Percentiles rank a stretch among this genome's conserved stretches.
These are phyloP conservation scores for Syrista parreyssii DNA, from an alignment of 2,888 invertebrate species.

Conservation along the genomic window DNA sequence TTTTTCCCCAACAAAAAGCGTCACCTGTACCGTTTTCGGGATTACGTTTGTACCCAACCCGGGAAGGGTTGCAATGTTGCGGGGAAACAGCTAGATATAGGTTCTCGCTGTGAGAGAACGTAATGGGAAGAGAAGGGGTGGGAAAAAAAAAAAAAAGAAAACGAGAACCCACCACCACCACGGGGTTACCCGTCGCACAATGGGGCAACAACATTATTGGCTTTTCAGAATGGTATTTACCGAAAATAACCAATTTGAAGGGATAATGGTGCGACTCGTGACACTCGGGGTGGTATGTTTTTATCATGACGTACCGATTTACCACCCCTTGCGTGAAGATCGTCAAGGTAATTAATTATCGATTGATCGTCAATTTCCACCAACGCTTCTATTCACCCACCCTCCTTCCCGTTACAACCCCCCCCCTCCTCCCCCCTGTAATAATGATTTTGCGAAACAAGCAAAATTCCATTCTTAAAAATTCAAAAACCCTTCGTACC, in stretches of 20 bases:
- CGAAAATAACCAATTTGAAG: constrained; percentile 65
- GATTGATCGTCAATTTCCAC: too few relatives aligned
- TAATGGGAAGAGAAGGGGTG: neutral
- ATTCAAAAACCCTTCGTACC: too few relatives aligned
- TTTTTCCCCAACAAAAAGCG: constrained; percentile 46
- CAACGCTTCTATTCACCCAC: too few relatives aligned
- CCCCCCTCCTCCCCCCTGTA: too few relatives aligned
- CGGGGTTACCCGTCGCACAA: constrained; percentile 48
- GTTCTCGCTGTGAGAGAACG: constrained; percentile 8
- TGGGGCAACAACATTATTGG: constrained; percentile 65
- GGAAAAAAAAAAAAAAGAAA: constrained; percentile 14
- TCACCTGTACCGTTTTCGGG: constrained; percentile 63
- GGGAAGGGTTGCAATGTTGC: constrained; percentile 10
- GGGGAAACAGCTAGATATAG: constrained; percentile 44
- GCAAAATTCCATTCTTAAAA: too few relatives aligned
- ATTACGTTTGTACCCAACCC: constrained; percentile 56
- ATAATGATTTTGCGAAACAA: too few relatives aligned
- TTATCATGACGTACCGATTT: too few relatives aligned
- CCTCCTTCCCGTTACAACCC: too few relatives aligned
- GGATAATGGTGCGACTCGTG: constrained; percentile 55
- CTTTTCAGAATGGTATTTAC: constrained; percentile 66
- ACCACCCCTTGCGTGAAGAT: too few relatives aligned
- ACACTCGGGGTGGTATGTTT: constrained; percentile 19
- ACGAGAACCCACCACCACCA: constrained; percentile 25
- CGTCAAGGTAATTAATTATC: too few relatives aligned